phyloP scores from a whole-genome alignment of 2,888 invertebrate species.

The Standfussiana lucernea region DNA sequence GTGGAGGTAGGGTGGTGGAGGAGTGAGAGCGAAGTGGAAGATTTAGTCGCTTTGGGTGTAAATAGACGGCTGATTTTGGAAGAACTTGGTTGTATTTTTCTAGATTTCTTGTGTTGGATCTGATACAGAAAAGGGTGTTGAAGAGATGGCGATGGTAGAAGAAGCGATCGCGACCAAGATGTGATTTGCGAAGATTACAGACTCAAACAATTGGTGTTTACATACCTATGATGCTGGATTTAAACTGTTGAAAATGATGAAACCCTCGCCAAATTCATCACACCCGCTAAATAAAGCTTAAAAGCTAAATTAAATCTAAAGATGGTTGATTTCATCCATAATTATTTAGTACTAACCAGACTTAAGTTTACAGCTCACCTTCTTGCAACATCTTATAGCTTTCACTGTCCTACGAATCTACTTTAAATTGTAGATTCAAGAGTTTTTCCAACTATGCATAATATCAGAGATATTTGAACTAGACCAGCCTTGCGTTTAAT shows the following conservation, averaged over 20 bases:
- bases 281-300: not conserved
- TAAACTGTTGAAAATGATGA: too few relatives aligned
- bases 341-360: too few relatives aligned
- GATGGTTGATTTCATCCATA: too few relatives aligned
- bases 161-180: not conserved
- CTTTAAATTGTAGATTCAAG: constrained; percentile 43
- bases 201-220: not conserved
- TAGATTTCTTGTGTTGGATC: not conserved
- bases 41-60: constrained; percentile 27
- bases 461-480: constrained; percentile 45
- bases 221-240: not conserved
- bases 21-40: constrained; percentile 32
- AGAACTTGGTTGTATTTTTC: not conserved
- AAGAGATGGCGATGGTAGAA: not conserved
- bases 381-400: constrained; percentile 16
- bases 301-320: not conserved
- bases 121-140: not conserved
- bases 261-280: not conserved
- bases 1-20: constrained; percentile 49
- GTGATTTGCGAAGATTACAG: not conserved
- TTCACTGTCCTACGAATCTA: constrained; percentile 10
- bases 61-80: constrained; percentile 10
- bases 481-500: constrained; percentile 17
- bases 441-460: constrained; percentile 42
- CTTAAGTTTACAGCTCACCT: too few relatives aligned